Conservation (phyloP, 2,797 vertebrate species). For the Gephyroberyx darwinii region DNA sequence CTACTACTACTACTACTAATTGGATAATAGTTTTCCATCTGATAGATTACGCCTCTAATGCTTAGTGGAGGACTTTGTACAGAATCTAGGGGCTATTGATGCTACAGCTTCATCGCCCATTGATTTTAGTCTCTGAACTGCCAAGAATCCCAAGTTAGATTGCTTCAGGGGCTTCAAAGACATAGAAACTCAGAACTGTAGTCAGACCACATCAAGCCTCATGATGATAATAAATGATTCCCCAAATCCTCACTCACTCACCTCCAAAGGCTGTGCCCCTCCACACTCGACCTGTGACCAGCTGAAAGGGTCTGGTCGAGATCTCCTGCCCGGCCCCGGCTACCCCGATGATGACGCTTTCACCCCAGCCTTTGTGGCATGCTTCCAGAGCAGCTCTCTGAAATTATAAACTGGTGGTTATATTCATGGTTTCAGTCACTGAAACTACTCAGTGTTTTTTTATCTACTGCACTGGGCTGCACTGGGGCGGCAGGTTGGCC, state of each 20-base stretch:
- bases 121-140: neutral
- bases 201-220: constrained; percentile 6
- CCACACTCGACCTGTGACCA: constrained; percentile 95
- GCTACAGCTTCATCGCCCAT: no score
- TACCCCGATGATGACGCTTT: constrained; percentile 94
- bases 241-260: constrained; percentile 56
- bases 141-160: neutral
- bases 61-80: no score
- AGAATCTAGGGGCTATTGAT: no score
- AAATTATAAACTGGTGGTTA: constrained; percentile 25
- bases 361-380: constrained; percentile 97
- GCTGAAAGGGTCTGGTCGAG: constrained; percentile 93
- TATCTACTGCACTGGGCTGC: no score
- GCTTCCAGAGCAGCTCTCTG: constrained; percentile 95
- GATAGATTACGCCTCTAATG: no score
- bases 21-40: neutral
- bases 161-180: neutral
- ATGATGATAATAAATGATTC: no score
- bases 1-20: neutral
- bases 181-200: neutral
- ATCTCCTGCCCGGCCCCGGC: constrained; percentile 94
- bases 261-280: constrained; percentile 97
- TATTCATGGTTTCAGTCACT: neutral
- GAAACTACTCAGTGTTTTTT: no score
- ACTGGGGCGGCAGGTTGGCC: no score